These are phyloP conservation scores for Vireo altiloquus DNA, from an alignment of 2,113 vertebrate species.

Conservation along the genomic window DNA sequence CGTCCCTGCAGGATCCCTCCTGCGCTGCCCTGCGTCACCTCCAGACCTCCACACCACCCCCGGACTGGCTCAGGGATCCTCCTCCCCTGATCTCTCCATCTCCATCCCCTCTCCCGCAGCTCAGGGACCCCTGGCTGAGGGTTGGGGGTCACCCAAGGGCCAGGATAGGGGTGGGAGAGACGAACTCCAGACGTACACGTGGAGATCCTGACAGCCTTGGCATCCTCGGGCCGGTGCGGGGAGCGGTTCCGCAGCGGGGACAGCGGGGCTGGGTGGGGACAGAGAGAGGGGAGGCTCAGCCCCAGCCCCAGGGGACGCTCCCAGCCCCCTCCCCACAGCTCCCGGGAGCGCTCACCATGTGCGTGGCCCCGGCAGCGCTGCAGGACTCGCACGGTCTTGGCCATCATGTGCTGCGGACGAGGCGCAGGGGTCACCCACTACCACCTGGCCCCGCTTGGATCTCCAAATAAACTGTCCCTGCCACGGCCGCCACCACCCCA, in stretches of 20 bases:
- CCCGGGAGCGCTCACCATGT: constrained; percentile 65
- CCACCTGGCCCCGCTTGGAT: background rate
- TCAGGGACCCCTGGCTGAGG: background rate
- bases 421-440: background rate
- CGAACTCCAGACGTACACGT: constrained; percentile 74
- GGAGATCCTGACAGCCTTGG: constrained; percentile 77
- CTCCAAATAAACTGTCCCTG: background rate
- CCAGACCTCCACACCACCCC: fast-evolving
- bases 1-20: background rate
- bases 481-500: fast-evolving
- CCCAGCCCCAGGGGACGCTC: fast-evolving
- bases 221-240: constrained; percentile 85
- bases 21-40: background rate
- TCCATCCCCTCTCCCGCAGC: background rate
- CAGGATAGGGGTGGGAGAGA: fast-evolving
- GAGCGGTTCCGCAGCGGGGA: constrained; percentile 87
- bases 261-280: constrained; percentile 76
- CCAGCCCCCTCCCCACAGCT: background rate
- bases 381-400: constrained; percentile 84
- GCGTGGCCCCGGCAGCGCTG: constrained; percentile 82
- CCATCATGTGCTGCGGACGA: constrained; percentile 84
- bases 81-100: fast-evolving
- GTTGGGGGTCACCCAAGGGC: fast-evolving
- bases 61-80: fast-evolving
- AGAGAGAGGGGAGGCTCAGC: background rate